Conservation (phyloP, 1,140 invertebrate species). For the Danaus plexippus region DNA sequence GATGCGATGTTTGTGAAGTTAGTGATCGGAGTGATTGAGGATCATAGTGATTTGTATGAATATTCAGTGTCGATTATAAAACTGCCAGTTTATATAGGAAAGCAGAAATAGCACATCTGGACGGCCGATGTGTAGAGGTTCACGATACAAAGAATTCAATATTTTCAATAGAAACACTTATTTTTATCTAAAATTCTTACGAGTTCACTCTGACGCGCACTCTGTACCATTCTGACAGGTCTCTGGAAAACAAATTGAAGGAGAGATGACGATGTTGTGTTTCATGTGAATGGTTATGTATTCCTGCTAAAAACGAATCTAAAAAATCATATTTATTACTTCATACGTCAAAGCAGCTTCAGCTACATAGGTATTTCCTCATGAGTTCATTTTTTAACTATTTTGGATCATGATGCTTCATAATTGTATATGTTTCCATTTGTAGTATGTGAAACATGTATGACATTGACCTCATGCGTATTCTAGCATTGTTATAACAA, state of each 20-base stretch:
- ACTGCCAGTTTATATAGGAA: constrained; percentile 63
- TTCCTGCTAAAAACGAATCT: too few relatives aligned
- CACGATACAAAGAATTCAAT: constrained; percentile 63
- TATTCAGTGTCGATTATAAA: constrained; percentile 32
- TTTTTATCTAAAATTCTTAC: constrained; percentile 74
- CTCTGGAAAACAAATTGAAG: constrained; percentile 81
- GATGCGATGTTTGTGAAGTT: constrained; percentile 17
- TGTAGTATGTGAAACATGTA: constrained; percentile 26
- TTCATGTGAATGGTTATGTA: constrained; percentile 30
- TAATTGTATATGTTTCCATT: constrained; percentile 13
- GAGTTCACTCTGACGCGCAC: constrained; percentile 82
- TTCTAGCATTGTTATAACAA: constrained; percentile 26
- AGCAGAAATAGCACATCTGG: constrained; percentile 63
- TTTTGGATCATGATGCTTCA: too few relatives aligned
- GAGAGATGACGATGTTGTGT: constrained; percentile 49
- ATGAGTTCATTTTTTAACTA: too few relatives aligned
- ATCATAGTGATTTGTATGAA: constrained; percentile 6
- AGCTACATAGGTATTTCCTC: too few relatives aligned
- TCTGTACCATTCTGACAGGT: constrained; percentile 81
- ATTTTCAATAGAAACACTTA: constrained; percentile 65
- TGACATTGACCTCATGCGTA: constrained; percentile 21
- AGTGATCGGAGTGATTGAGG: constrained; percentile 18
- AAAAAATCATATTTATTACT: too few relatives aligned
- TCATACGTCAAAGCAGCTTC: too few relatives aligned
- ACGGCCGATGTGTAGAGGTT: constrained; percentile 67